Conservation (phyloP, 1,140 invertebrate genomes). For the Eubasilissa regina region DNA sequence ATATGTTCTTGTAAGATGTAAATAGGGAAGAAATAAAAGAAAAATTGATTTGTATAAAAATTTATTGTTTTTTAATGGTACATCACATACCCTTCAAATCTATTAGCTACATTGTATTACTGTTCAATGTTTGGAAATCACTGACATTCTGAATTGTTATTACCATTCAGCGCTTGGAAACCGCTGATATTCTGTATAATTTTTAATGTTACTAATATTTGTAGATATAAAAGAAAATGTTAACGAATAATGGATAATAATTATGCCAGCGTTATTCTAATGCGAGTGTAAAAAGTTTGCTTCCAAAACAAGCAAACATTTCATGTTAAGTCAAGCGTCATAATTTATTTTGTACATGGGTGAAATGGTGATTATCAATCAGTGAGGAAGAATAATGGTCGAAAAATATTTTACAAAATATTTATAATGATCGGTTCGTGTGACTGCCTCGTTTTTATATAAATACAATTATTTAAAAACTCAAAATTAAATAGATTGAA, state of each 20-base stretch:
- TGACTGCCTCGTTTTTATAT: too few relatives aligned
- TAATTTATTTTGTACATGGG: too few relatives aligned
- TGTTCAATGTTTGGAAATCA: constrained; percentile 50
- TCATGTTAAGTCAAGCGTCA: neutral
- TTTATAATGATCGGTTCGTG: too few relatives aligned
- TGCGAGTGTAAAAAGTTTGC: neutral
- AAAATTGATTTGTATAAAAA: constrained; percentile 51
- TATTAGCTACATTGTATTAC: constrained; percentile 51
- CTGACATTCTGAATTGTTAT: constrained; percentile 4
- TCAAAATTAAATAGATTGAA: too few relatives aligned
- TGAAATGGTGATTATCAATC: too few relatives aligned
- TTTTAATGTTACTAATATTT: neutral
- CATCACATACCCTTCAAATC: constrained; percentile 49
- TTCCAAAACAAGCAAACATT: neutral
- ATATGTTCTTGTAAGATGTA: constrained; percentile 46
- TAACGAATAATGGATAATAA: neutral
- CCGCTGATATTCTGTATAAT: neutral
- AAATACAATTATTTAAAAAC: too few relatives aligned
- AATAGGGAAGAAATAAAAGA: constrained; percentile 46
- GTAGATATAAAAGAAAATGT: neutral
- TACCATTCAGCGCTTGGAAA: neutral
- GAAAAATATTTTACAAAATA: too few relatives aligned
- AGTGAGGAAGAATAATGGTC: too few relatives aligned
- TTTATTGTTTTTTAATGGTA: constrained; percentile 51
- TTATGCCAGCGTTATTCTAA: neutral